Base-by-base conservation (phyloP, 2,113 vertebrate genomes). In the Vidua macroura region DNA sequence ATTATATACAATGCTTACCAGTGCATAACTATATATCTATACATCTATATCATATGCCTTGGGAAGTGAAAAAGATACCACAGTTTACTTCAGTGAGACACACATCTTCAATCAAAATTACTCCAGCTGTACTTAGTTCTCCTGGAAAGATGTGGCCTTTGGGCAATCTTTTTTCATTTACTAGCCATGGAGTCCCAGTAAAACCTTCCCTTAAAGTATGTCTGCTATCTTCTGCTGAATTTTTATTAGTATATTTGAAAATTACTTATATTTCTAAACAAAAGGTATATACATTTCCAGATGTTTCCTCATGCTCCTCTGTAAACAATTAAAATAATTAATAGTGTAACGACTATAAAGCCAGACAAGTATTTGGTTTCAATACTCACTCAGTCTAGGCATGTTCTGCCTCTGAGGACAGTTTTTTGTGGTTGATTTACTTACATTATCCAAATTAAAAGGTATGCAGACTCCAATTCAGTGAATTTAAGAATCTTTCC, bases 321-420 rank as follows among this genome's bases (percentile, higher is more conserved):
- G 49, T 46, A 83, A 88, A 88, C 44, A 88, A 86, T 72, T 84
- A 88, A 78, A 95, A 72, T 81, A 92, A 96, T 89, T 82, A 92
- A 92, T 90, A 95, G 31, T 13, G 14, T 33, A 91, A 85, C 48
- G 33, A 67, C 21, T 43, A 83, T 69, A 69, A 93, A 94, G 55
- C 24, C 85, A 95, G 84, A 63, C n/a, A 67, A 90, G 37, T 77
- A 85, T 92, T 95, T 85, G 63, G 67, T 95, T 91, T 90, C 84
- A 77, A 37, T 43, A 64, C 15, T 73, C 31, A 70, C 20, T 66
- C 31, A 25, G 49, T 66, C 46, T 82, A 84, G 43, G 55, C 43
- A 72, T 72, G 25, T 60, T 86, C 63, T 82, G 46, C 52, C 52
- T 86, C 59, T 69, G 23, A 82, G 31, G 63, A 77, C 43, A 73